phyloP scores from a whole-genome alignment of 2,888 invertebrate species.

The Dynastes hyllus region DNA sequence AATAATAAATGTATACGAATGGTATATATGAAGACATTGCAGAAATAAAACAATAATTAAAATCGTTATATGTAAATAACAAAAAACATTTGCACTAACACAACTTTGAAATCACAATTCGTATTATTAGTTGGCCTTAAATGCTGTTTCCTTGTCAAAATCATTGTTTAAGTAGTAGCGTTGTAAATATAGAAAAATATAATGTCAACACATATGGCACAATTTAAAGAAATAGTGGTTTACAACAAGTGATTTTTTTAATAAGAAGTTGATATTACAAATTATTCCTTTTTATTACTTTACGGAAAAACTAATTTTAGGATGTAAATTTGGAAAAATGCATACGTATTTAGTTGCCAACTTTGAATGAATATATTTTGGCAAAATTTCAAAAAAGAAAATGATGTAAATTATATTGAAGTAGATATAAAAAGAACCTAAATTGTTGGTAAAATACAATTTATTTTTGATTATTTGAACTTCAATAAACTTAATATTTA shows the following conservation, averaged over 20 bases:
- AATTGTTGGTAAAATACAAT: too few species aligned
- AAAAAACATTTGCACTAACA: background rate
- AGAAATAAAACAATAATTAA: slow-evolving; percentile 13
- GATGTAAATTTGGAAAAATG: background rate
- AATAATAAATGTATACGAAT: background rate
- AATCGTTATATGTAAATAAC: background rate
- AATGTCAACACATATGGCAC: slow-evolving; percentile 28
- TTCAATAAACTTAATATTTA: background rate
- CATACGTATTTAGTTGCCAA: background rate
- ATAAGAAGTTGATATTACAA: background rate
- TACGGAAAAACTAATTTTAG: background rate
- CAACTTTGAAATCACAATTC: slow-evolving; percentile 1
- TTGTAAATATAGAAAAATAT: slow-evolving; percentile 6
- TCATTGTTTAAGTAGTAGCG: slow-evolving; percentile 4
- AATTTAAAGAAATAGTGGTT: slow-evolving; percentile 19
- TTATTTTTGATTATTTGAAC: too few species aligned
- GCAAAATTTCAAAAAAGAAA: too few species aligned
- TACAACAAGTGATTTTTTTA: slow-evolving; percentile 16
- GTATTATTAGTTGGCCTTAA: slow-evolving; percentile 12
- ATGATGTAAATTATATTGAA: too few species aligned
- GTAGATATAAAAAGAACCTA: too few species aligned
- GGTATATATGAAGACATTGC: background rate
- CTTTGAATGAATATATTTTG: background rate
- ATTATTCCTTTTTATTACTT: background rate
- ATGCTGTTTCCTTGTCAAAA: slow-evolving; percentile 20